Evolutionary conservation across 2,888 invertebrate species (phyloP).

Genomic region (Philereme vetulata): DNA sequence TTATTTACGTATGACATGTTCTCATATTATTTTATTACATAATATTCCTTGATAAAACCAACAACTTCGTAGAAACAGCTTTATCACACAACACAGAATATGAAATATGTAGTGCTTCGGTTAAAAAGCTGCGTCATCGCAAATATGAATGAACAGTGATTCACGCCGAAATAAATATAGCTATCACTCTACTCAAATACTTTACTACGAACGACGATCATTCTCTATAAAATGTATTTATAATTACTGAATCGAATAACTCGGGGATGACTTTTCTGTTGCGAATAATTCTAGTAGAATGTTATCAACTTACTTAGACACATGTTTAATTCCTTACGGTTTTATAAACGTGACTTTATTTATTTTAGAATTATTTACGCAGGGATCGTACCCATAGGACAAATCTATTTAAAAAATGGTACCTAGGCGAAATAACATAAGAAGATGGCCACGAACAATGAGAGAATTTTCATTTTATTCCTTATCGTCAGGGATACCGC

Average conservation of each 20-base stretch:
- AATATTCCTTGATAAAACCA: slow-evolving; percentile 2
- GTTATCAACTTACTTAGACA: background rate
- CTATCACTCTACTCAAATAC: slow-evolving; percentile 54
- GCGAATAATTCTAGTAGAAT: background rate
- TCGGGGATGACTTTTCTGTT: background rate
- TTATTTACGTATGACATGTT: no score
- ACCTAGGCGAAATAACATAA: slow-evolving; percentile 48
- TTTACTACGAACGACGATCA: slow-evolving; percentile 72
- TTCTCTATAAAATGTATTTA: slow-evolving; percentile 42
- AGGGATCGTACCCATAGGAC: background rate
- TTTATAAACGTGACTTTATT: slow-evolving; percentile 5
- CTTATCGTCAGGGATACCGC: slow-evolving; percentile 51
- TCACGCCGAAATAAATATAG: slow-evolving; percentile 73
- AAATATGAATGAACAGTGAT: slow-evolving; percentile 69
- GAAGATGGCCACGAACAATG: slow-evolving; percentile 48
- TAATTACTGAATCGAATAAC: slow-evolving; percentile 16
- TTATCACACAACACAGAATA: slow-evolving; percentile 49
- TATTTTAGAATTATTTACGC: slow-evolving; percentile 5
- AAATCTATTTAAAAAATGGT: slow-evolving; percentile 16
- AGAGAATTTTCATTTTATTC: slow-evolving; percentile 46
- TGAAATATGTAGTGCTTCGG: slow-evolving; percentile 18
- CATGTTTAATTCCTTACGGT: slow-evolving; percentile 1
- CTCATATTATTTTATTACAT: background rate
- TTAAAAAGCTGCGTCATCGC: slow-evolving; percentile 62
- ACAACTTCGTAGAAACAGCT: slow-evolving; percentile 49